A percentile compares a stretch with the other conserved stretches of the same genome.
phyloP scores from a whole-genome alignment of 1,140 invertebrate genomes.

The Pararge aegeria region DNA sequence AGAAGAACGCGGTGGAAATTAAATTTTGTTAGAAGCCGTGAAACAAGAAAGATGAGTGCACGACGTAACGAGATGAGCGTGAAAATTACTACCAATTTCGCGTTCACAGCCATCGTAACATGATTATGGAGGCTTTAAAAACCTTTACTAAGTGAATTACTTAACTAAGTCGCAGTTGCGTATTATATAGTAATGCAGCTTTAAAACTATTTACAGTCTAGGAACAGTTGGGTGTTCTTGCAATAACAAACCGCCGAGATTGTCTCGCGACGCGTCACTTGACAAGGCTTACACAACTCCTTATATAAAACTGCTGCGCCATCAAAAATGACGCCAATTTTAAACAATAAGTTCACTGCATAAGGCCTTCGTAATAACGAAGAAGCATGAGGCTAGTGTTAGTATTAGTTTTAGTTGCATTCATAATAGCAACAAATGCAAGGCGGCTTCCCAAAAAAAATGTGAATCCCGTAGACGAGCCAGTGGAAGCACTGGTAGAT shows the following conservation, averaged over 20 bases:
- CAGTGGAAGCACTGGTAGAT: constrained; percentile 29
- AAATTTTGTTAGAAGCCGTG: constrained; percentile 4
- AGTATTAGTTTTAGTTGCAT: constrained; percentile 47
- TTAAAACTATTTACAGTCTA: constrained; percentile 7
- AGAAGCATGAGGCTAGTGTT: constrained; percentile 55
- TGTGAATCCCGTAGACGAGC: constrained; percentile 34
- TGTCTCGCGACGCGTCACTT: constrained; percentile 57
- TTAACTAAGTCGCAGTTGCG: constrained; percentile 5
- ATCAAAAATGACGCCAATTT: constrained; percentile 64
- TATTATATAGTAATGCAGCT: constrained; percentile 9
- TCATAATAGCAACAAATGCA: constrained; percentile 42
- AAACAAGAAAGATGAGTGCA: constrained; percentile 15
- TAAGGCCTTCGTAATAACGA: constrained; percentile 28
- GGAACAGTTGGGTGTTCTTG: constrained; percentile 34
- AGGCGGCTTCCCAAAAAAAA: constrained; percentile 49
- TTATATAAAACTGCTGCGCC: constrained; percentile 75
- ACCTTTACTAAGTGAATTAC: constrained; percentile 9
- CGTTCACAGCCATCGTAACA: neutral
- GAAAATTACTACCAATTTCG: constrained; percentile 12
- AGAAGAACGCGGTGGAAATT: neutral
- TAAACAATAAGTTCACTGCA: constrained; percentile 44
- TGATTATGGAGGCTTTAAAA: constrained; percentile 1
- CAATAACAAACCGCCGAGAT: constrained; percentile 46
- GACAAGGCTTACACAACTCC: constrained; percentile 64
- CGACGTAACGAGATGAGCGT: constrained; percentile 1